Evolutionary conservation across 2,797 vertebrate genomes (phyloP), one percentile per base, ranked within the genome.

Genomic region (Loris lydekkerianus): DNA sequence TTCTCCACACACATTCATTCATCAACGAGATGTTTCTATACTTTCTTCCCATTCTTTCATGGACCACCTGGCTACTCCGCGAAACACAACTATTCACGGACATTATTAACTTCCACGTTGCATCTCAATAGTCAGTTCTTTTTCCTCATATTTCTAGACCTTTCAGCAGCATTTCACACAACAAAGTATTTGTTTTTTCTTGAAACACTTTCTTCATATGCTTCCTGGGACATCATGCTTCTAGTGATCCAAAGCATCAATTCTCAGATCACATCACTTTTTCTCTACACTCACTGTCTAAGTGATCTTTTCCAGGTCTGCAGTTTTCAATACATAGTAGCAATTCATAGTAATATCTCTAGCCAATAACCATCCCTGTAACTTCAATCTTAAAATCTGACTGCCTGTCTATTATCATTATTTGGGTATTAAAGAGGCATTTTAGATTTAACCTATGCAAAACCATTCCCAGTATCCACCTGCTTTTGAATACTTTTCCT

Each of bases 221-320:
- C 5, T 91, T 91, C 31, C 58, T 78, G 7, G 40, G 40, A 75
- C 11, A 77, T 25, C 23, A 29, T 53, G 34, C 4, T 46, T 49
- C 49, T 49, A 49, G 49, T 49, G 49, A 49, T 2, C 49, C 14
- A 13, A 86, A 61, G 8, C 29, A 75, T 34, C 29, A 10, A 0
- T 93, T 93, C 43, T 89, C 31, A 53, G 23, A 83, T 72, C 27
- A 77, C 49, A 69, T 46, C 21, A 83, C 18, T 86, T 89, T 58
- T 89, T 93, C 37, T 34, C 25, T 67, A 27, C 0, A 61, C 25
- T 90, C 5, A 77, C 10, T 27, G 20, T 7, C n/a, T 37, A 95
- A 70, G 70, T 60, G 43, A 78, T 65, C 4, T 72, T 67, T 77
- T 37, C 23, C 34, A 60, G 13, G 53, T 86, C 23, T 60, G 9